Conservation (phyloP, 2,113 vertebrate species). For the Psittacula cyanocephala region DNA sequence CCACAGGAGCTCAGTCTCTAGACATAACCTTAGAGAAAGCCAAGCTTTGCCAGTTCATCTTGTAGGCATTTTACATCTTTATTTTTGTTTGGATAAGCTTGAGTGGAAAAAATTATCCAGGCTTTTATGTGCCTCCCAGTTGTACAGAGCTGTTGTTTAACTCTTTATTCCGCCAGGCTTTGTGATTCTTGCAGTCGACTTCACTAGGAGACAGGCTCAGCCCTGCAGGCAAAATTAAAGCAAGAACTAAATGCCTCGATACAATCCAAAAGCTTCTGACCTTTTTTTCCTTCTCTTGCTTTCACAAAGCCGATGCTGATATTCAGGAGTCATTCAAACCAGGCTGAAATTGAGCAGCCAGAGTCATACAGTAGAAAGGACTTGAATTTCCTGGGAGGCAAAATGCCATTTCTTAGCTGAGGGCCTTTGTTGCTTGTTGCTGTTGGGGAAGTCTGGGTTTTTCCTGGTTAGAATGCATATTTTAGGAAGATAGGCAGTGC, state of each 20-base stretch:
- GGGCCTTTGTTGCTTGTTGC: not conserved
- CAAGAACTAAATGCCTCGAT: not conserved
- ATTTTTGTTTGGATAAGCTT: not conserved
- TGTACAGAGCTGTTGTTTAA: not conserved
- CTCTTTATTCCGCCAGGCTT: not conserved
- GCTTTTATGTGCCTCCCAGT: not conserved
- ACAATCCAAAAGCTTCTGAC: not conserved
- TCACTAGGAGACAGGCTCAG: not conserved
- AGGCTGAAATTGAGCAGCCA: not conserved
- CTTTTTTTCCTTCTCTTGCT: not conserved
- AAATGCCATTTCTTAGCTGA: not conserved
- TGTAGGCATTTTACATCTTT: not conserved
- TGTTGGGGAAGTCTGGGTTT: not conserved
- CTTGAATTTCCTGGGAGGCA: slow-evolving; percentile 6
- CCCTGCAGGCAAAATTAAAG: not conserved
- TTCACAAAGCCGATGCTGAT: not conserved
- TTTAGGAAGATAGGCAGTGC: not conserved
- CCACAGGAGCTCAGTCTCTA: not conserved
- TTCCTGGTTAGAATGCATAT: not conserved
- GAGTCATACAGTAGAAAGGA: not conserved
- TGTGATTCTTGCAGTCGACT: not conserved
- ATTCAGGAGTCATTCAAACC: not conserved
- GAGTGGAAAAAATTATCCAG: not conserved
- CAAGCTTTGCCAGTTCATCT: not conserved
- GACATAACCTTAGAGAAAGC: not conserved